phyloP scores from a whole-genome alignment of 2,888 invertebrate species.

The Spilarctia lutea region DNA sequence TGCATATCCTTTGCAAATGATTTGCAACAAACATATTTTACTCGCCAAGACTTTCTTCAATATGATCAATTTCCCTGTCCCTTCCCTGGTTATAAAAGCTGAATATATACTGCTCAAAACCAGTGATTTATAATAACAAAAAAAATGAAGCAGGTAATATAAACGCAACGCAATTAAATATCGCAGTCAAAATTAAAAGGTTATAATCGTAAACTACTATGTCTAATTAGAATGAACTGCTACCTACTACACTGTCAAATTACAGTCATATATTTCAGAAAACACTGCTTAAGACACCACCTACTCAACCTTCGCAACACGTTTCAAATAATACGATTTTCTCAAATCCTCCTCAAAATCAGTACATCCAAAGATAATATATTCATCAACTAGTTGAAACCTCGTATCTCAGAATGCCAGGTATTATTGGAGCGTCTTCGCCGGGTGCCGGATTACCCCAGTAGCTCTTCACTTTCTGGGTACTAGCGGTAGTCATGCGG shows the following conservation, averaged over 20 bases:
- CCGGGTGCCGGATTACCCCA: slow-evolving; percentile 17
- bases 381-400: slow-evolving; percentile 25
- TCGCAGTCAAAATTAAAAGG: not conserved
- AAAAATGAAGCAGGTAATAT: not conserved
- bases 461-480: slow-evolving; percentile 12
- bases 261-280: not conserved
- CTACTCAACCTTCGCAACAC: not conserved
- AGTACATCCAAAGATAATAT: slow-evolving; percentile 13
- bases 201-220: not conserved
- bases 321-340: slow-evolving; percentile 4
- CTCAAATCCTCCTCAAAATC: no score
- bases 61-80: not conserved
- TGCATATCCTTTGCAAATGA: not conserved
- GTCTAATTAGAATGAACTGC: not conserved
- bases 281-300: not conserved
- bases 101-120: not conserved
- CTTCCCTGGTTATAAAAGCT: not conserved
- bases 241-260: not conserved
- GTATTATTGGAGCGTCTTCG: slow-evolving; percentile 12
- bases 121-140: not conserved
- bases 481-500: slow-evolving; percentile 6
- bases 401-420: slow-evolving; percentile 22
- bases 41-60: not conserved
- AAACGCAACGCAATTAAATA: not conserved
- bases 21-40: not conserved